A percentile compares a stretch with the other conserved stretches of the same genome.
phyloP scores from a whole-genome alignment of 2,113 vertebrate genomes.

The Pampusana beccarii region DNA sequence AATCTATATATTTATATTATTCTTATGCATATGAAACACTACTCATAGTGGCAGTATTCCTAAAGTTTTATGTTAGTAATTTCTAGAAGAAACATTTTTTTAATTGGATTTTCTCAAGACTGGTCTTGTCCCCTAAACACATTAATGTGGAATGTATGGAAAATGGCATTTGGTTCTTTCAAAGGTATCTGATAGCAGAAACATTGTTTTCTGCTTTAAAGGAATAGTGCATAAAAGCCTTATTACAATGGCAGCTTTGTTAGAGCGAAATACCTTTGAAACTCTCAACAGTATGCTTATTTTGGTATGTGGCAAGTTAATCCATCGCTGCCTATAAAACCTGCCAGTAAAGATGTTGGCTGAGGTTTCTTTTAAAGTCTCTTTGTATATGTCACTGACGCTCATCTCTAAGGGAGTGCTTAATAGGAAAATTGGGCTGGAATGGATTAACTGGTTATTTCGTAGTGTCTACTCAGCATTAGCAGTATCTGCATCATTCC shows the following conservation, averaged over 20 bases:
- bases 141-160: background rate
- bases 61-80: background rate
- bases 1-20: background rate
- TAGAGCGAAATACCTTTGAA: background rate
- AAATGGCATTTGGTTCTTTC: background rate
- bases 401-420: background rate
- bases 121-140: background rate
- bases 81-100: background rate
- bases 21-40: background rate
- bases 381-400: background rate
- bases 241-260: background rate
- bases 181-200: background rate
- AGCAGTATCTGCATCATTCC: background rate
- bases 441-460: background rate
- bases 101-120: background rate
- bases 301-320: background rate
- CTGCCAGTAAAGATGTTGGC: background rate
- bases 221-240: background rate
- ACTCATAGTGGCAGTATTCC: background rate
- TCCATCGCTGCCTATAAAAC: background rate
- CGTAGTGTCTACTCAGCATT: background rate
- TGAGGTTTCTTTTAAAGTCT: background rate
- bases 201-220: background rate
- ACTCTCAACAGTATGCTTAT: background rate
- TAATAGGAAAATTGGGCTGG: background rate